Evolutionary conservation across 2,113 vertebrate genomes (phyloP), one percentile per base, ranked within the genome.

Genomic region (Pteropus alecto): DNA sequence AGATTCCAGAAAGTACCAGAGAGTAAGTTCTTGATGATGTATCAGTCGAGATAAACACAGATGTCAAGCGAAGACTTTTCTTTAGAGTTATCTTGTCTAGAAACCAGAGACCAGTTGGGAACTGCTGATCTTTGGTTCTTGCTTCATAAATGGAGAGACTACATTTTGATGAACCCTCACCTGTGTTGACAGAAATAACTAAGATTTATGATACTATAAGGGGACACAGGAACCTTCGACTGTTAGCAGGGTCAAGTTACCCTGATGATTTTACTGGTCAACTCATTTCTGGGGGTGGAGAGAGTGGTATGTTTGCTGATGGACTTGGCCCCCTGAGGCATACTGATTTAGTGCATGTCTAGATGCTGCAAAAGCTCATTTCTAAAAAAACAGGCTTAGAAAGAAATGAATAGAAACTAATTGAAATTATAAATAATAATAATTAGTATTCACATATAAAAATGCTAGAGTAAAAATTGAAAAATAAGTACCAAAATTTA

Each of bases 81-180:
- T 93, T 28, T 33, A 28, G 22, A 43, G 41, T 63, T 63, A 43
- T 58, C 21, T 46, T 94, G 78, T 38, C 54, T 67, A 73, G 73
- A 73, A 74, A 70, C 56, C 87, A 73, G 54, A 89, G 51, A 43
- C 35, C 67, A 79, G 0, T 0, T 65, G 60, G 78, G 63, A 89
- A 56, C 86, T 83, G 48, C n/a, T 95, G 94, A 92, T 92, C 87
- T 97, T 93, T 91, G 77, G 21, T 15, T 88, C 77, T 93, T 61
- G 30, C 28, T 91, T 54, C 6, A 22, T 65, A n/a, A 93, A 81
- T 93, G 33, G 8, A 43, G 56, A 83, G 43, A 12, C 7, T 43
- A 30, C 18, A 54, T 19, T 83, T 41, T 77, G 46, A 84, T 54
- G 92, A 89, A 38, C n/a, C 13, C 10, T 93, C 18, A 26, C 65